phyloP scores from a whole-genome alignment of 2,797 vertebrate genomes.

The Neosilurus hyrtlii region DNA sequence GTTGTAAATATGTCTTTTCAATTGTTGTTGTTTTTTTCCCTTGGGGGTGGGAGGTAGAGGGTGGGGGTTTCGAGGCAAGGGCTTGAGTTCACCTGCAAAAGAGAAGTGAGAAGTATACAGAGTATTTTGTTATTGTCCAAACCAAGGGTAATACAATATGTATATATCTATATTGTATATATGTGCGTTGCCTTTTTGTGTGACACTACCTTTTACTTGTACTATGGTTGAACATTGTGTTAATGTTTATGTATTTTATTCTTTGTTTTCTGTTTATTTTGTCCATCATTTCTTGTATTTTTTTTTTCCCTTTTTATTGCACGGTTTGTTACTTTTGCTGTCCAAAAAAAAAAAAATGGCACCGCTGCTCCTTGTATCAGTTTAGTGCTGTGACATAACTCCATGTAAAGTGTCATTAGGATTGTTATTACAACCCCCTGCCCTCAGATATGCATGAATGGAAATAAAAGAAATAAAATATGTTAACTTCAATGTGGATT shows the following conservation, averaged over 20 bases:
- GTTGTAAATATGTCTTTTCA: constrained; percentile 89
- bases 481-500: constrained; percentile 78
- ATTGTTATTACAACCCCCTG: constrained; percentile 82
- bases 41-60: constrained; percentile 68
- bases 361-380: constrained; percentile 89
- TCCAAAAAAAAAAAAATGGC: constrained; percentile 77
- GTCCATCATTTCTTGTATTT: constrained; percentile 80
- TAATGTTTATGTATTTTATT: constrained; percentile 88
- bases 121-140: constrained; percentile 96
- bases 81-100: constrained; percentile 74
- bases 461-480: constrained; percentile 93
- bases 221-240: constrained; percentile 93
- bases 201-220: constrained; percentile 90
- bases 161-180: constrained; percentile 98
- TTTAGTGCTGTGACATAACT: constrained; percentile 95
- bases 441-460: constrained; percentile 92
- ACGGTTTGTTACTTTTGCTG: constrained; percentile 94
- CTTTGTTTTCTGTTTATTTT: constrained; percentile 80
- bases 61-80: constrained; percentile 61
- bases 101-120: constrained; percentile 77
- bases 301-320: constrained; percentile 83
- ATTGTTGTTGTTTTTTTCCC: constrained; percentile 77
- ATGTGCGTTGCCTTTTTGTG: constrained; percentile 92
- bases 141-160: constrained; percentile 86
- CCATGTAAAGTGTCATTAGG: constrained; percentile 87